A percentile compares a stretch with the other conserved stretches of the same genome.
Conservation (phyloP, 2,113 vertebrate genomes). For the Speoplatyrhinus poulsoni region DNA sequence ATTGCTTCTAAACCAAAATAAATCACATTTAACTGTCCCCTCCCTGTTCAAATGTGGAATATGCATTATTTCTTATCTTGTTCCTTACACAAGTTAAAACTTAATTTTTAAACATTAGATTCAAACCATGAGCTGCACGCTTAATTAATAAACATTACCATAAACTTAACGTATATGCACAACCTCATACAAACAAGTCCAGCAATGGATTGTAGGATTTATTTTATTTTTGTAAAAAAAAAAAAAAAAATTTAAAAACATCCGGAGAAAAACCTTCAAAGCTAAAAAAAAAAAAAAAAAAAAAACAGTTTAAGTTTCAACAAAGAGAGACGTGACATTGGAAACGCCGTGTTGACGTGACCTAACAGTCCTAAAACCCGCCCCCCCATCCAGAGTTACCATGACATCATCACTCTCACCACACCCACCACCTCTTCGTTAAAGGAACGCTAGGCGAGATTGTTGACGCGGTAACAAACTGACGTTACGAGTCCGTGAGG, state of each 20-base stretch:
- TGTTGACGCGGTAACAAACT: background rate
- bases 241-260: background rate
- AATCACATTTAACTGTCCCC: background rate
- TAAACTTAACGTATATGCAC: background rate
- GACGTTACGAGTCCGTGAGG: too few species aligned
- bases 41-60: too few species aligned
- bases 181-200: slow-evolving; percentile 10
- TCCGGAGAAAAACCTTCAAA: slow-evolving; percentile 41
- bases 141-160: background rate
- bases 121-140: background rate
- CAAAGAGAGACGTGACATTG: slow-evolving; percentile 19
- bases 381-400: too few species aligned
- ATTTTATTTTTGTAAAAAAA: slow-evolving; percentile 60
- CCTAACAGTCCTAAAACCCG: too few species aligned
- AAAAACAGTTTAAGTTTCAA: slow-evolving; percentile 46
- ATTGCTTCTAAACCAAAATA: background rate
- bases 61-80: too few species aligned
- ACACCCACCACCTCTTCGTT: too few species aligned
- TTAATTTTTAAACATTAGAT: background rate
- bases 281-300: slow-evolving; percentile 41
- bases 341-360: slow-evolving; percentile 3
- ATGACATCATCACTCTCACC: too few species aligned
- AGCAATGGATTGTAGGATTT: slow-evolving; percentile 24
- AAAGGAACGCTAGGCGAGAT: too few species aligned
- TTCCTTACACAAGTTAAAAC: too few species aligned